Evolutionary conservation across 1,140 invertebrate species (phyloP), one percentile per base, ranked within the genome.

Genomic region (Eriosoma lanigerum): DNA sequence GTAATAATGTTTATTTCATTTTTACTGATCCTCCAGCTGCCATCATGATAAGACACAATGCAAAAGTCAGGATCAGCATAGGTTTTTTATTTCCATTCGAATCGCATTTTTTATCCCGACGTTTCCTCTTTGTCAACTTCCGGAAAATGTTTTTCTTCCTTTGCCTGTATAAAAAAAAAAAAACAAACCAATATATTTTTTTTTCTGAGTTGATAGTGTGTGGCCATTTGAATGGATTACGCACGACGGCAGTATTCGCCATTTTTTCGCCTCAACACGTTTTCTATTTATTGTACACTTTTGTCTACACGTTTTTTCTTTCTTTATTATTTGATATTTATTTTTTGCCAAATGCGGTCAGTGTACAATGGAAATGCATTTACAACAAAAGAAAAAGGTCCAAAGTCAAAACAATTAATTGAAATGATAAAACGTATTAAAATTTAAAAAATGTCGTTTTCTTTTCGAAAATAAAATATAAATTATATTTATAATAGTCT

Each of bases 191-290:
- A n/a, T n/a, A n/a, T 68, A 68, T 68, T 48, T 68, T 24, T 68
- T 68, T 68, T 46, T 66, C 13, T n/a, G 21, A 26, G 38, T 68
- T 15, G 21, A 68, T 68, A 68, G 66, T 68, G 1, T 54, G 38
- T 48, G 44, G 66, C 44, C 44, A 68, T 68, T 68, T 68, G 66
- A 68, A 68, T 68, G 66, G 66, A 68, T 68, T 46, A 68, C 66
- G 24, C 66, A 13, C 38, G 44, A 48, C 21, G 21, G 21, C 44
- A 26, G 21, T 68, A 68, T 38, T 68, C 24, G 13, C 66, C 66
- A 17, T 68, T 66, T 44, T 44, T 48, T 8, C 38, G n/a, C 66
- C 66, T 21, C 38, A 48, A 48, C 66, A 48, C 44, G 48, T 68
- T 48, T 68, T 68, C 21, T 68, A 26, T 68, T 68, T 68, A 68